Percentiles rank a stretch among this genome's conserved stretches.
phyloP scores from a whole-genome alignment of 1,140 invertebrate genomes.

The Hormaphis cornu region DNA sequence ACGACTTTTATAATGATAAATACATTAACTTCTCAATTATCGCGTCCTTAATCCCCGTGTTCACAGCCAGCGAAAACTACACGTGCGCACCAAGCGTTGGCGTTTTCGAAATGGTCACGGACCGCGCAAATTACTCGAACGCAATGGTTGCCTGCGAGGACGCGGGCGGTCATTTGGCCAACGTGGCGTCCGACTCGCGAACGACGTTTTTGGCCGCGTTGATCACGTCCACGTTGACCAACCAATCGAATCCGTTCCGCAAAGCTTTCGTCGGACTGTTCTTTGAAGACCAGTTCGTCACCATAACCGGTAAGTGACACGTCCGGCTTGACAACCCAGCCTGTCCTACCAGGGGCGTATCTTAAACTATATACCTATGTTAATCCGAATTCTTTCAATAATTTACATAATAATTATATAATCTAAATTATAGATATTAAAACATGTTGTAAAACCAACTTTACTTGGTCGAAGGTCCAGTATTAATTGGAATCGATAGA shows the following conservation, averaged over 20 bases:
- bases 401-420: background rate
- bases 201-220: slow-evolving; percentile 40
- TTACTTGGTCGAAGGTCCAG: too few species aligned
- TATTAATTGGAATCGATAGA: too few species aligned
- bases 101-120: slow-evolving; percentile 47
- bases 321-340: slow-evolving; percentile 9
- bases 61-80: slow-evolving; percentile 35
- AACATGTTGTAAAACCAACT: too few species aligned
- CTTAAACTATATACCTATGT: background rate
- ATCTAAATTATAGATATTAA: too few species aligned
- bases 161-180: slow-evolving; percentile 49
- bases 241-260: slow-evolving; percentile 36
- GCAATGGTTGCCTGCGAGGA: slow-evolving; percentile 47
- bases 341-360: background rate
- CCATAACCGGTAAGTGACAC: slow-evolving; percentile 42
- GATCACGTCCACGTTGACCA: slow-evolving; percentile 36
- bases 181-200: slow-evolving; percentile 49
- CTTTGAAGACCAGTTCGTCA: slow-evolving; percentile 41
- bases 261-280: slow-evolving; percentile 50
- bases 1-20: background rate
- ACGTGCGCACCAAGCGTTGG: slow-evolving; percentile 43
- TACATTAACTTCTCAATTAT: background rate
- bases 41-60: background rate
- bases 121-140: slow-evolving; percentile 48
- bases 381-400: background rate